Evolutionary conservation across 23 tunicate genomes (phyloP).

Genomic region (Corella eumyota): DNA sequence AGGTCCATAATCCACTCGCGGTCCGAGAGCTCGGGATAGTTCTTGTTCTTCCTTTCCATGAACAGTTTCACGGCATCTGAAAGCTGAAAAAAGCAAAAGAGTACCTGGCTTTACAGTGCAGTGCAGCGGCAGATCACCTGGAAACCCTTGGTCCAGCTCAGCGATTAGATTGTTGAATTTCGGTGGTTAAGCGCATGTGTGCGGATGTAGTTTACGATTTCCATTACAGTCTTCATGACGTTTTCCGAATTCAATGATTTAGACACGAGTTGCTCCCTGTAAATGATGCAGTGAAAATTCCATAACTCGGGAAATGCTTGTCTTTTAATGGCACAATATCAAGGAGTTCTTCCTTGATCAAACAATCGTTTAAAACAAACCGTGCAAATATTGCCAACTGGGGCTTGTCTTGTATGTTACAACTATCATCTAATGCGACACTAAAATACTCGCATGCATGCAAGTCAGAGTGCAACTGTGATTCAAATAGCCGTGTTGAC

Average conservation of each 20-base stretch:
- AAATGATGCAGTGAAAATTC: conserved; percentile 33
- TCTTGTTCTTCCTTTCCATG: conserved; percentile 34
- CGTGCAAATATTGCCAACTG: conserved; percentile 31
- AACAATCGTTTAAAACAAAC: conserved; percentile 20
- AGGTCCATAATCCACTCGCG: conserved; percentile 50
- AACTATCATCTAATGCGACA: too few relatives aligned
- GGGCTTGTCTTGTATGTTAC: conserved; percentile 24
- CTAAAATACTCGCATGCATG: too few relatives aligned
- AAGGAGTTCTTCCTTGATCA: conserved; percentile 35
- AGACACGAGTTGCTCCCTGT: conserved; percentile 38
- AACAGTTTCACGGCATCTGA: conserved; percentile 40
- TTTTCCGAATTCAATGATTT: conserved; percentile 33
- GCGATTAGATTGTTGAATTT: too few relatives aligned
- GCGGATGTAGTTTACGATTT: conserved; percentile 45
- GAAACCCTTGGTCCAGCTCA: too few relatives aligned
- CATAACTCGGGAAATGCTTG: conserved; percentile 35
- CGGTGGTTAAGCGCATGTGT: conserved; percentile 55
- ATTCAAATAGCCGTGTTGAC: too few relatives aligned
- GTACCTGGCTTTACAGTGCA: conserved; percentile 43
- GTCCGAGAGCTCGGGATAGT: conserved; percentile 44
- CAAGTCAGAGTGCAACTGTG: too few relatives aligned
- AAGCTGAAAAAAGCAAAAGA: conserved; percentile 31
- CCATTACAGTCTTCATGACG: conserved; percentile 35
- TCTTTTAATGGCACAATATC: conserved; percentile 31
- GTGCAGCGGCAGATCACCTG: too few relatives aligned